Conservation (phyloP, 2,113 vertebrate genomes). For the Mustela lutreola region DNA sequence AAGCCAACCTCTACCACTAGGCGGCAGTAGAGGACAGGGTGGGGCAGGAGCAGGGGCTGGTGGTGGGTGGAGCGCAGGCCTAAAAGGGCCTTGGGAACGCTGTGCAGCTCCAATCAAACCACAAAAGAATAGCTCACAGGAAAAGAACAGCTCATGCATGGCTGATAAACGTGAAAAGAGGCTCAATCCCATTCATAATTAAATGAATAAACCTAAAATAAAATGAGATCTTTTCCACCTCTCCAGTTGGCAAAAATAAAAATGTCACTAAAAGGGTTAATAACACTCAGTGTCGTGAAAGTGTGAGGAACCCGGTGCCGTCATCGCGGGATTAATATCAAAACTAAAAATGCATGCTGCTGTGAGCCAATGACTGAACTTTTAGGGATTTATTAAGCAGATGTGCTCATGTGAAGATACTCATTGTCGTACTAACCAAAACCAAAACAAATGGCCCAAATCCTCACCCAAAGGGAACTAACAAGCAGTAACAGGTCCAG, state of each 20-base stretch:
- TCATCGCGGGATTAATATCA: conserved; percentile 1
- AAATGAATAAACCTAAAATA: conserved; percentile 9
- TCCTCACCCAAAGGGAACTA: not conserved
- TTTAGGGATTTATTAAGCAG: not conserved
- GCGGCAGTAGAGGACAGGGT: conserved; percentile 52
- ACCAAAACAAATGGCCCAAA: not conserved
- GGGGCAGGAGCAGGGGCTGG: not conserved
- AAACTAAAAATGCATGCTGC: not conserved
- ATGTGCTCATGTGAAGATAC: not conserved
- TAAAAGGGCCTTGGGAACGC: not conserved
- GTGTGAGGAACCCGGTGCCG: not conserved
- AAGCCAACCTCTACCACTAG: not conserved
- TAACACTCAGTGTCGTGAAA: not conserved
- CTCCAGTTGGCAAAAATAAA: conserved; percentile 54
- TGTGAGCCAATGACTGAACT: not conserved
- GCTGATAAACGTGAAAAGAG: conserved; percentile 12
- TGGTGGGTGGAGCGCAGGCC: too few species aligned
- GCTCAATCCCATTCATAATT: not conserved
- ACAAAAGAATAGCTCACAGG: not conserved
- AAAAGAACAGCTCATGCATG: not conserved
- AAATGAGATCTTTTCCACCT: not conserved
- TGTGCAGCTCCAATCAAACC: not conserved
- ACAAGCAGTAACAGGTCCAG: not conserved
- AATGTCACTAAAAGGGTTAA: not conserved
- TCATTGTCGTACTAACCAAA: not conserved